A percentile compares a stretch with the other conserved stretches of the same genome.
Conservation (phyloP, 1,140 invertebrate genomes). For the Drosophila auraria region DNA sequence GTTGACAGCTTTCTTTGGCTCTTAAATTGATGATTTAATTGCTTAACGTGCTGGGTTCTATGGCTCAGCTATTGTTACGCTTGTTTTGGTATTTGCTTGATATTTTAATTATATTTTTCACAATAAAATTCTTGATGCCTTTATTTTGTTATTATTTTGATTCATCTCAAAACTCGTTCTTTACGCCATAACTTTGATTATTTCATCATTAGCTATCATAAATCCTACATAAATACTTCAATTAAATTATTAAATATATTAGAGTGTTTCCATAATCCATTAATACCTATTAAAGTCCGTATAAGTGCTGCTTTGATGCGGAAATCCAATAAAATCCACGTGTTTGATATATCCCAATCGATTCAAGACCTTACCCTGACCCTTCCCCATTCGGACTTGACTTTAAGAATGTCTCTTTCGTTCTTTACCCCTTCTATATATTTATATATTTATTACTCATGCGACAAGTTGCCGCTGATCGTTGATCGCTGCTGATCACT, state of each 20-base stretch:
- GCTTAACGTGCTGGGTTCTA: neutral
- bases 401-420: slow-evolving; percentile 15
- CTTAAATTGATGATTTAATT: neutral
- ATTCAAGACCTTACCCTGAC: neutral
- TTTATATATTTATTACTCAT: slow-evolving; percentile 26
- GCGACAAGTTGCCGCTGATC: slow-evolving; percentile 31
- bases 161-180: neutral
- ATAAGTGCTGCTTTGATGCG: neutral
- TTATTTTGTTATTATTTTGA: slow-evolving; percentile 3
- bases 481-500: slow-evolving; percentile 9
- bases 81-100: neutral
- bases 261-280: neutral
- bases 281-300: neutral
- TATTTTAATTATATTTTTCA: neutral
- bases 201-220: neutral
- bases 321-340: slow-evolving; percentile 3
- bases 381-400: neutral
- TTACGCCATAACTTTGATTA: neutral
- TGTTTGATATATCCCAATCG: slow-evolving; percentile 9
- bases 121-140: neutral
- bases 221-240: neutral
- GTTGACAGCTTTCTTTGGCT: neutral
- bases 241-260: neutral
- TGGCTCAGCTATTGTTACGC: slow-evolving; percentile 5
- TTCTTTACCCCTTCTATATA: neutral